A percentile compares a stretch with the other conserved stretches of the same genome.
These are phyloP conservation scores for Oreotrochilus melanogaster DNA, from an alignment of 2,113 vertebrate species.

Conservation along the genomic window DNA sequence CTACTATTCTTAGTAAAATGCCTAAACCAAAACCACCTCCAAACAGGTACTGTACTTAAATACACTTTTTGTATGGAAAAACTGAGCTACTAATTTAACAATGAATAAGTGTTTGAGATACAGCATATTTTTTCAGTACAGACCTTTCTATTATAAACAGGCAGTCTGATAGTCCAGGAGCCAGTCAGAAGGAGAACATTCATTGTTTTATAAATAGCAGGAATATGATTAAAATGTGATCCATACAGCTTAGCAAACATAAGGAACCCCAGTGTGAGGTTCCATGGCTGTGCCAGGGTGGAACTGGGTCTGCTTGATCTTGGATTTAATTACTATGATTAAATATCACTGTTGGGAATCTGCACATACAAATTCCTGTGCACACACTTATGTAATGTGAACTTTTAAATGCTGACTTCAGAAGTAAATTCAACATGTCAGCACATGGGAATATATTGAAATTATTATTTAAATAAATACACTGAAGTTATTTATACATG, in stretches of 20 bases:
- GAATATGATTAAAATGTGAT: neutral
- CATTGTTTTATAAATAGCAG: neutral
- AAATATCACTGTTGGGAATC: neutral
- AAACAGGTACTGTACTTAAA: constrained; percentile 86
- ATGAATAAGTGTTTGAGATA: neutral
- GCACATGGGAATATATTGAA: neutral
- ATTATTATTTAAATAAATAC: neutral
- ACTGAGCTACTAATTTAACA: neutral
- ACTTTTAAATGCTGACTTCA: neutral
- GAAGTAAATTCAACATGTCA: neutral
- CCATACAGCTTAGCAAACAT: neutral
- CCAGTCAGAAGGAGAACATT: neutral
- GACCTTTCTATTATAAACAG: neutral
- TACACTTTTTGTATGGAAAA: neutral
- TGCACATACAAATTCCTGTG: neutral
- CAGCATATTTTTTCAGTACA: neutral
- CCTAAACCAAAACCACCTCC: constrained; percentile 99
- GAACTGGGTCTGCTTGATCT: neutral
- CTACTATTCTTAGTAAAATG: constrained; percentile 97
- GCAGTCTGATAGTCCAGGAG: neutral
- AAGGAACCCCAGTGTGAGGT: neutral
- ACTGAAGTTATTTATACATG: neutral
- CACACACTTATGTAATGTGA: neutral
- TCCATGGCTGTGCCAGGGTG: neutral
- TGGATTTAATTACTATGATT: neutral